Percentiles rank a stretch among this genome's conserved stretches.
These are phyloP conservation scores for Trinorchestia longiramus DNA, from an alignment of 1,140 invertebrate genomes.

Conservation along the genomic window DNA sequence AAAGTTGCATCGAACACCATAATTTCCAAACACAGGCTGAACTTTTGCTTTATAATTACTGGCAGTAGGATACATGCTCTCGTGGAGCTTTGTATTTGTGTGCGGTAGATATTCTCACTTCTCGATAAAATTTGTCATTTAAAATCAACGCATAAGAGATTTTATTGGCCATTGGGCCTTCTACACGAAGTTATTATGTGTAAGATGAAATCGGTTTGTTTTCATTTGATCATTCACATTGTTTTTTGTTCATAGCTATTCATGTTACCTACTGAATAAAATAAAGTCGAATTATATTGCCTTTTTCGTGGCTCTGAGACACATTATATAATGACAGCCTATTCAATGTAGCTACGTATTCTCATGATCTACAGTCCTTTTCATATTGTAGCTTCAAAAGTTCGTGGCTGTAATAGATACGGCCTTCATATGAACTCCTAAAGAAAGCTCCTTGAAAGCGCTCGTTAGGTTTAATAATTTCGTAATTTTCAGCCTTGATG, in stretches of 20 bases:
- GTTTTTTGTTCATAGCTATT: not conserved
- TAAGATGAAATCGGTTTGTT: not conserved
- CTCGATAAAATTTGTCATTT: too few relatives aligned
- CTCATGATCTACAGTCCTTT: not conserved
- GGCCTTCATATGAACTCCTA: not conserved
- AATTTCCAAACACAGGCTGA: too few relatives aligned
- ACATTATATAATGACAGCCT: not conserved
- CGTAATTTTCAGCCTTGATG: not conserved
- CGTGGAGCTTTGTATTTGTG: too few relatives aligned
- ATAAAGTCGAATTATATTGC: not conserved
- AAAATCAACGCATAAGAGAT: not conserved
- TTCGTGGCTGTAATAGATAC: not conserved
- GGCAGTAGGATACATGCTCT: too few relatives aligned
- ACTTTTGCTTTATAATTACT: too few relatives aligned
- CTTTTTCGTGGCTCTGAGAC: not conserved
- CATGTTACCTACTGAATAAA: not conserved
- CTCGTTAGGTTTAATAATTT: not conserved
- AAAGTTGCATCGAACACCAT: too few relatives aligned
- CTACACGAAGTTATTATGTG: not conserved
- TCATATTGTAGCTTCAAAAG: not conserved
- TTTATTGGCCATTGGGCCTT: not conserved
- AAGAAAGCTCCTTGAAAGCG: not conserved
- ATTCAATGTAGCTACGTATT: not conserved
- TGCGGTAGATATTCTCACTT: too few relatives aligned
- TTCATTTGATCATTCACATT: not conserved